These are phyloP conservation scores for Sinelater perroti DNA, from an alignment of 2,888 invertebrate genomes.

Conservation along the genomic window DNA sequence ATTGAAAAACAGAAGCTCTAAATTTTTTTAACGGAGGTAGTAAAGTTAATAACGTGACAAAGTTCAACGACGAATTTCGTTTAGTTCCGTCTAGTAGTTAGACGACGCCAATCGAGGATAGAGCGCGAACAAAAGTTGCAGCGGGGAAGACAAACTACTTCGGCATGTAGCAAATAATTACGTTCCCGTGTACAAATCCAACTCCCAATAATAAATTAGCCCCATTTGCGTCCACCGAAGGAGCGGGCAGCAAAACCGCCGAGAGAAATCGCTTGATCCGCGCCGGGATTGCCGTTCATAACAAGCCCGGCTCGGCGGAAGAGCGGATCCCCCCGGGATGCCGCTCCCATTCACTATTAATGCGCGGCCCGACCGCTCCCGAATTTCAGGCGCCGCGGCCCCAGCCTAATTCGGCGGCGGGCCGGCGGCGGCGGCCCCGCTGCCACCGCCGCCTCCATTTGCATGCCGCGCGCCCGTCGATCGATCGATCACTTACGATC, in stretches of 20 bases:
- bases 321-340: slow-evolving; percentile 2
- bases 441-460: too few relatives aligned
- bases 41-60: too few relatives aligned
- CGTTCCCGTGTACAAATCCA: not conserved
- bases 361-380: too few relatives aligned
- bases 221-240: slow-evolving; percentile 5
- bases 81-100: too few relatives aligned
- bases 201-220: slow-evolving; percentile 1
- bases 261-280: slow-evolving; percentile 10
- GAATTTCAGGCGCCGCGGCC: too few relatives aligned
- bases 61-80: too few relatives aligned
- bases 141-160: not conserved
- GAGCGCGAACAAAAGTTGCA: not conserved
- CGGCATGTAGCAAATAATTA: slow-evolving; percentile 1
- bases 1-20: too few relatives aligned
- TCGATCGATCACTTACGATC: slow-evolving; percentile 21
- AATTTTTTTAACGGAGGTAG: too few relatives aligned
- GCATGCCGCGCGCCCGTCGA: slow-evolving; percentile 14
- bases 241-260: not conserved
- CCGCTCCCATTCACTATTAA: slow-evolving; percentile 5
- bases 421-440: too few relatives aligned
- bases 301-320: slow-evolving; percentile 6
- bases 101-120: too few relatives aligned
- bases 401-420: too few relatives aligned
- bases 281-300: slow-evolving; percentile 6